Evolutionary conservation across 2,888 invertebrate genomes (phyloP).

Genomic region (Dermolepida albohirtum): DNA sequence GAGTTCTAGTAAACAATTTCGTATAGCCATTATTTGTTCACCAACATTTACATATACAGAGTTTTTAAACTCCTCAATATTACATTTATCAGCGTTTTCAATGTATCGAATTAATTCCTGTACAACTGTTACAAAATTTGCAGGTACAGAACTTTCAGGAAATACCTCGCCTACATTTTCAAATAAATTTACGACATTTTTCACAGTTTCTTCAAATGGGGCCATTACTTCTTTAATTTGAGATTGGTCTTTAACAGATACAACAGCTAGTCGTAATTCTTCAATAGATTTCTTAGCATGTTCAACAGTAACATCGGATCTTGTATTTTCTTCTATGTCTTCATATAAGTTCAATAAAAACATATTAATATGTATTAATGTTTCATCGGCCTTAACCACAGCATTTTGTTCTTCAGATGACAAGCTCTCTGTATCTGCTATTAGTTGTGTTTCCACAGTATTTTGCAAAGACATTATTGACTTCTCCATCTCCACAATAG

Average conservation of each 20-base stretch:
- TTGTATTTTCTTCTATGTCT: conserved; percentile 38
- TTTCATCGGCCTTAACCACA: conserved; percentile 54
- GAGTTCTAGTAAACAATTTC: conserved; percentile 27
- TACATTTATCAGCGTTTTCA: conserved; percentile 32
- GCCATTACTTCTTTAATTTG: conserved; percentile 58
- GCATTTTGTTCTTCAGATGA: conserved; percentile 56
- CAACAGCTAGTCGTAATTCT: conserved; percentile 58
- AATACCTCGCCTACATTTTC: conserved; percentile 56
- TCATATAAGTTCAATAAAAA: conserved; percentile 48
- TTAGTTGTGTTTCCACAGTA: conserved; percentile 45
- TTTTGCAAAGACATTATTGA: conserved; percentile 55
- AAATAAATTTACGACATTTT: conserved; percentile 62
- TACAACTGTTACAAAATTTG: conserved; percentile 7
- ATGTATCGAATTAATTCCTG: conserved; percentile 18
- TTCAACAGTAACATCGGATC: conserved; percentile 49
- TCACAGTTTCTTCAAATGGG: conserved; percentile 60
- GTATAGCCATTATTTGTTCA: conserved; percentile 25
- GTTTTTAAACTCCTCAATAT: conserved; percentile 29
- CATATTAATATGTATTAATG: conserved; percentile 55
- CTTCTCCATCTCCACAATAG: conserved; percentile 58
- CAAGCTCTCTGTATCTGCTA: conserved; percentile 48
- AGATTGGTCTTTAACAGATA: conserved; percentile 57
- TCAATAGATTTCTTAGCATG: conserved; percentile 59
- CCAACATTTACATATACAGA: conserved; percentile 19
- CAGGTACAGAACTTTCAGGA: conserved; percentile 4